Conservation (phyloP, 2,888 invertebrate genomes). For the Rapana venosa region DNA sequence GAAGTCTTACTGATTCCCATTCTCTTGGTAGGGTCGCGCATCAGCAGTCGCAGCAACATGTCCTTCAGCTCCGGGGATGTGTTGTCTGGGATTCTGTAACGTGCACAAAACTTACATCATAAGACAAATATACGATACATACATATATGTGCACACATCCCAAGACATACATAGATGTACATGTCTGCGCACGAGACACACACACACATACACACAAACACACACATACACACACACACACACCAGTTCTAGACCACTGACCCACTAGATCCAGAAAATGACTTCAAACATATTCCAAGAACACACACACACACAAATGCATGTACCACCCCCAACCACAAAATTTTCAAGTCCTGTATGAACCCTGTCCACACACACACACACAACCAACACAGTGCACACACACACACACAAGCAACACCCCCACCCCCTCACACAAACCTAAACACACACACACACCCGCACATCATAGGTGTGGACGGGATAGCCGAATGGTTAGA, state of each 20-base stretch:
- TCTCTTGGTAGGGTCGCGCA: conserved; percentile 94
- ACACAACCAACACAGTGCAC: too few species aligned
- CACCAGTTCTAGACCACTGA: too few species aligned
- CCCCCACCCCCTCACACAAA: too few species aligned
- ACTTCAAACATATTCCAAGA: neutral
- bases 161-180: neutral
- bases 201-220: neutral
- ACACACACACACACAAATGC: neutral
- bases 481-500: too few species aligned
- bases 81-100: conserved; percentile 90
- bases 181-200: neutral
- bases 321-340: neutral
- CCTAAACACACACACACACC: too few species aligned
- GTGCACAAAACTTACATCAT: neutral
- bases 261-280: too few species aligned
- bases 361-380: too few species aligned
- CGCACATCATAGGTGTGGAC: too few species aligned
- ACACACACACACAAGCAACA: too few species aligned
- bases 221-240: neutral
- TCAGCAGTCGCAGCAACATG: conserved; percentile 87
- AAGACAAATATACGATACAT: neutral
- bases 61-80: conserved; percentile 94
- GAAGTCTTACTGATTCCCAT: conserved; percentile 89
- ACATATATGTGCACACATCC: neutral
- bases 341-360: too few species aligned